These are phyloP conservation scores for Gymnocypris eckloni DNA, from an alignment of 2,797 vertebrate genomes.

Conservation along the genomic window DNA sequence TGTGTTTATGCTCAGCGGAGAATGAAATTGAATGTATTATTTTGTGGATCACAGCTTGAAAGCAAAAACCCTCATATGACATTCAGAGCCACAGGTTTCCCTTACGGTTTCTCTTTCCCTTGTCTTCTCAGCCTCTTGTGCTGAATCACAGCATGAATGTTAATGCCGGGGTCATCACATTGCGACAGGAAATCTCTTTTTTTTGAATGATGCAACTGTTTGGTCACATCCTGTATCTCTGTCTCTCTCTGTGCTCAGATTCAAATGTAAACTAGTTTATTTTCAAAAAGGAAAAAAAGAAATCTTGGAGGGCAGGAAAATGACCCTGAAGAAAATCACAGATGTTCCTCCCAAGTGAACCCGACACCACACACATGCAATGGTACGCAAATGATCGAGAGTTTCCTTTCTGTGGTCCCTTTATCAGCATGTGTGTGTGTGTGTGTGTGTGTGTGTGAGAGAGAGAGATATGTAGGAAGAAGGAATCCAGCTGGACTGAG, in stretches of 20 bases:
- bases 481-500: conserved; percentile 22
- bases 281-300: conserved; percentile 51
- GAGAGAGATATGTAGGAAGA: not conserved
- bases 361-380: conserved; percentile 5
- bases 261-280: conserved; percentile 63
- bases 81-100: conserved; percentile 17
- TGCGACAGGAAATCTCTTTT: not conserved
- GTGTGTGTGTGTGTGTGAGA: conserved; percentile 22
- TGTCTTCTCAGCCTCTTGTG: not conserved
- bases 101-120: conserved; percentile 1
- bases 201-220: conserved; percentile 49
- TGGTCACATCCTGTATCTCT: conserved; percentile 65
- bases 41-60: not conserved
- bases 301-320: not conserved
- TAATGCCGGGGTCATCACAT: conserved; percentile 24
- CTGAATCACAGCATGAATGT: conserved; percentile 30
- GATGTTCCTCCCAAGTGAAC: conserved; percentile 59
- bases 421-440: conserved; percentile 19
- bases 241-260: conserved; percentile 12
- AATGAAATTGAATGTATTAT: conserved; percentile 32
- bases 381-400: not conserved
- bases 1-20: conserved; percentile 18
- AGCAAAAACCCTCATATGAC: conserved; percentile 6
- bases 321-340: conserved; percentile 50
- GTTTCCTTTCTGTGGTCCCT: not conserved